These are phyloP conservation scores for Aphrophora alni DNA, from an alignment of 2,888 invertebrate species.

Conservation along the genomic window DNA sequence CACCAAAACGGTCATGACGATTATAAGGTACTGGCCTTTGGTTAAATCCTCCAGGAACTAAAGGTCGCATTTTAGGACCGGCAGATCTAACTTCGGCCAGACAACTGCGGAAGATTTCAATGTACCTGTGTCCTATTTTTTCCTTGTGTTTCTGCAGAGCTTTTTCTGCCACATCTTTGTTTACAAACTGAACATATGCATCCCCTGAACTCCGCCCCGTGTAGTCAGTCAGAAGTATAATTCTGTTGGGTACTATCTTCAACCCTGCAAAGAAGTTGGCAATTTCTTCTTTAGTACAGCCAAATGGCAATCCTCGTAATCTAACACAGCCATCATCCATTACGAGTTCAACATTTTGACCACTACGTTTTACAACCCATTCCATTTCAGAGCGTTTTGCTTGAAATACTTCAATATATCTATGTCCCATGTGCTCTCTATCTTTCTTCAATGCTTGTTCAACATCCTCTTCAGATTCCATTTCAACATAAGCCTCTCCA, in stretches of 20 bases:
- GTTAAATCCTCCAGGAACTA: slow-evolving; percentile 56
- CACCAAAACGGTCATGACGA: slow-evolving; percentile 65
- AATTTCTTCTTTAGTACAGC: slow-evolving; percentile 94
- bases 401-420: slow-evolving; percentile 91
- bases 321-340: slow-evolving; percentile 81
- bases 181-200: slow-evolving; percentile 99
- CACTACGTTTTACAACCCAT: slow-evolving; percentile 83
- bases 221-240: slow-evolving; percentile 96
- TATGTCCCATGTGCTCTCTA: slow-evolving; percentile 87
- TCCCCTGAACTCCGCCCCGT: slow-evolving; percentile 99
- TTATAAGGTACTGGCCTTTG: slow-evolving; percentile 69
- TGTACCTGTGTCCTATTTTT: slow-evolving; percentile 99
- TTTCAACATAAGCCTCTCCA: slow-evolving; percentile 90
- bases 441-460: slow-evolving; percentile 80
- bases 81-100: slow-evolving; percentile 81
- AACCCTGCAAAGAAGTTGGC: slow-evolving; percentile 95
- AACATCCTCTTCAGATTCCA: slow-evolving; percentile 78
- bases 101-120: slow-evolving; percentile 95
- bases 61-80: slow-evolving; percentile 54
- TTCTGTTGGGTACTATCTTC: slow-evolving; percentile 97
- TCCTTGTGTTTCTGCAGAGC: slow-evolving; percentile 99
- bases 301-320: slow-evolving; percentile 92
- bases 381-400: slow-evolving; percentile 91
- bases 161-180: slow-evolving; percentile 95
- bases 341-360: slow-evolving; percentile 69